These are phyloP conservation scores for Stenotaenia linearis DNA, from an alignment of 2,888 invertebrate species.

Conservation along the genomic window DNA sequence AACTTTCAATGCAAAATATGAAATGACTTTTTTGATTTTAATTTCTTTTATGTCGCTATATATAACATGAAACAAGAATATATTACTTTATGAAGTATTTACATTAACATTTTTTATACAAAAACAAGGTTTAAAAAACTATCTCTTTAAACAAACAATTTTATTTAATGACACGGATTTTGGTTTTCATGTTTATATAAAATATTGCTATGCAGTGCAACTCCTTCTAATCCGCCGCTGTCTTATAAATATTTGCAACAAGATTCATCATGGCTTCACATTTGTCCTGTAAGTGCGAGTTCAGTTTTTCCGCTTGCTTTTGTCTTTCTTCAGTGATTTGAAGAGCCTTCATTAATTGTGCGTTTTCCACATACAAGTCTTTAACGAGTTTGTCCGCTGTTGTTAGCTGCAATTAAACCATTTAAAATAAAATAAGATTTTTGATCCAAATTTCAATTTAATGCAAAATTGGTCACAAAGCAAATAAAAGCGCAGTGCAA, in stretches of 20 bases:
- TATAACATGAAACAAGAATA: neutral
- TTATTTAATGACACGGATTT: neutral
- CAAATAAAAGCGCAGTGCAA: neutral
- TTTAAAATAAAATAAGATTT: neutral
- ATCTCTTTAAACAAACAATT: neutral
- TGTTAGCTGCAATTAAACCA: neutral
- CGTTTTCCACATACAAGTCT: constrained; percentile 78
- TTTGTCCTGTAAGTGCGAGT: constrained; percentile 34
- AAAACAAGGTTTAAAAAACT: neutral
- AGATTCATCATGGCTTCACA: constrained; percentile 34
- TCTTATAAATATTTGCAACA: constrained; percentile 33
- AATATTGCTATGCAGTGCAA: too few relatives aligned
- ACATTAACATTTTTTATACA: neutral
- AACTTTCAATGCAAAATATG: neutral
- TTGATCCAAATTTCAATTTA: neutral
- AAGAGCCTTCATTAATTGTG: constrained; percentile 63
- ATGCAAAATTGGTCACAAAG: neutral
- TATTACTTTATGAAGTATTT: neutral
- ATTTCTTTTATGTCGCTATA: neutral
- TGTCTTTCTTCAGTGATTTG: constrained; percentile 54
- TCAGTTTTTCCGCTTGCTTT: constrained; percentile 33
- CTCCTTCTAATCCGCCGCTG: neutral
- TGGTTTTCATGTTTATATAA: neutral
- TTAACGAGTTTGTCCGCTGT: constrained; percentile 65
- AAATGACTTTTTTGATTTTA: neutral